Percentiles rank a stretch among this genome's conserved stretches.
phyloP scores from a whole-genome alignment of 2,113 vertebrate species.

The Alligator sinensis region DNA sequence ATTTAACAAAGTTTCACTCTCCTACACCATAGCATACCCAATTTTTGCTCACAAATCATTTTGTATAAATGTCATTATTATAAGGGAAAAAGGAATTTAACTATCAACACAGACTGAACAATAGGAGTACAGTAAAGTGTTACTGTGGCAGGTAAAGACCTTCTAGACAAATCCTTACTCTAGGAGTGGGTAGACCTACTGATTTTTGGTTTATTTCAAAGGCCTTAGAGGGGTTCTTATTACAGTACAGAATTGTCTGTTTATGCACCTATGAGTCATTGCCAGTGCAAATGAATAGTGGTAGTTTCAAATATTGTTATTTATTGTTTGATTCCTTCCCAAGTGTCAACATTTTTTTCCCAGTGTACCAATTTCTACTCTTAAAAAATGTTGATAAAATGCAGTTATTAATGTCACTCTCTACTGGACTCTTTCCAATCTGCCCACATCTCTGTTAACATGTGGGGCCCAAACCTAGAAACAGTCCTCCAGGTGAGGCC shows the following conservation, averaged over 20 bases:
- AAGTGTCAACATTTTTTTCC: neutral
- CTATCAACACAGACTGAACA: neutral
- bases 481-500: no score
- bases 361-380: neutral
- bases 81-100: neutral
- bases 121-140: rapidly evolving
- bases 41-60: neutral
- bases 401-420: neutral
- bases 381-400: neutral
- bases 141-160: neutral
- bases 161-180: neutral
- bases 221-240: neutral
- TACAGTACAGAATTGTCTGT: neutral
- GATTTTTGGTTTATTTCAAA: neutral
- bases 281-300: neutral
- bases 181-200: neutral
- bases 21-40: neutral
- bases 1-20: neutral
- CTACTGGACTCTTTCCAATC: no score
- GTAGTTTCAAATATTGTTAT: neutral
- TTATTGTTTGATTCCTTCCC: neutral
- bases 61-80: neutral
- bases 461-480: no score
- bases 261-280: neutral
- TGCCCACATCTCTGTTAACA: no score